Percentiles rank a stretch among this genome's conserved stretches.
Evolutionary conservation across 2,113 vertebrate genomes (phyloP).

Genomic region (Coreoperca whiteheadi): DNA sequence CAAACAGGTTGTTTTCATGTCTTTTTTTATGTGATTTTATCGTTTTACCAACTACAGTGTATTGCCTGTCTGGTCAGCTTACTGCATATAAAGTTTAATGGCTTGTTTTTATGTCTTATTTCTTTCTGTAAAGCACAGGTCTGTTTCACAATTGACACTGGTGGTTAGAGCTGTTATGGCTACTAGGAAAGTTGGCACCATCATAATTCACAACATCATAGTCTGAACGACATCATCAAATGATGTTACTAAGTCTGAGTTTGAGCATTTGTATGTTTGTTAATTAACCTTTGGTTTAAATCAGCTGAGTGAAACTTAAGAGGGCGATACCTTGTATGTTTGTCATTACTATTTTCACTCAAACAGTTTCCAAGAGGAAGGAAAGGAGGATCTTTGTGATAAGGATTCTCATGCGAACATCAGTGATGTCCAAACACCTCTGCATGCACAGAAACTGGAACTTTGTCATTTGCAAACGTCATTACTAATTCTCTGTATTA

Average conservation of each 20-base stretch:
- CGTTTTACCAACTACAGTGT: background rate
- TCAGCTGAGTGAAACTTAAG: background rate
- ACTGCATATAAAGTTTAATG: background rate
- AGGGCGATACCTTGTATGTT: too few relatives aligned
- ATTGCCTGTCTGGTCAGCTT: constrained; percentile 14
- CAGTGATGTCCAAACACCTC: background rate
- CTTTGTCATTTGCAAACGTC: background rate
- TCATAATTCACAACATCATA: background rate
- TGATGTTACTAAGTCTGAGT: too few relatives aligned
- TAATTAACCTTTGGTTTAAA: background rate
- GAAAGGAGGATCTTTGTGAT: background rate
- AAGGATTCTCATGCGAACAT: background rate
- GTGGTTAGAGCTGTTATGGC: too few relatives aligned
- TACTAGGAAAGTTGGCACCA: background rate
- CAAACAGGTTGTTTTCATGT: constrained; percentile 26
- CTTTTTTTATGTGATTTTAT: background rate
- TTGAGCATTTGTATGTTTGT: background rate
- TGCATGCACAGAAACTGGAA: background rate
- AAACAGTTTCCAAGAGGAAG: background rate
- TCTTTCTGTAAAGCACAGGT: background rate
- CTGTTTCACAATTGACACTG: background rate
- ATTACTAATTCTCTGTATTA: background rate
- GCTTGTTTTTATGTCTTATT: background rate
- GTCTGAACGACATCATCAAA: background rate
- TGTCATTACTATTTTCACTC: background rate